Conservation (phyloP, 1,140 invertebrate genomes). For the Anastatus disparis region DNA sequence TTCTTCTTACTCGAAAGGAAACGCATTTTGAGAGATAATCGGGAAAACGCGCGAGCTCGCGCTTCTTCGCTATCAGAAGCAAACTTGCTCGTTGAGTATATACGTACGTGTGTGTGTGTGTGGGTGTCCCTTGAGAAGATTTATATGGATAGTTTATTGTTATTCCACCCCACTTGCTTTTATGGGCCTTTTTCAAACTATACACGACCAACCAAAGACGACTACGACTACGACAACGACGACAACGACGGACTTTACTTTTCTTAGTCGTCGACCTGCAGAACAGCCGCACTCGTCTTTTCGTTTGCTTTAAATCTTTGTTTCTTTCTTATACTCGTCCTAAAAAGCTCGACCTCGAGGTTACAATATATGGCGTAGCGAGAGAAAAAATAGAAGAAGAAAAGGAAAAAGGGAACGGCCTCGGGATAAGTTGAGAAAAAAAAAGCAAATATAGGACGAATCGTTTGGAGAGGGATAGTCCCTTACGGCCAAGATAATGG, state of each 20-base stretch:
- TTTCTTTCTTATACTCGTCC: neutral
- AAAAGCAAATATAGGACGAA: neutral
- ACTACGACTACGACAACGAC: no score
- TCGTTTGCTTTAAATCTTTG: neutral
- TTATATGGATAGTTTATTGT: slow-evolving; percentile 65
- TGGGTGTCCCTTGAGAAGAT: slow-evolving; percentile 54
- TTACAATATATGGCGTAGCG: neutral
- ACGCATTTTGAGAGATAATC: slow-evolving; percentile 62
- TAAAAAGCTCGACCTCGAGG: neutral
- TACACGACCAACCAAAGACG: no score
- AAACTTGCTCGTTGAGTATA: no score
- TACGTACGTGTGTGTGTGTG: neutral
- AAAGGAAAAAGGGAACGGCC: no score
- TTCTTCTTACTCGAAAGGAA: slow-evolving; percentile 53
- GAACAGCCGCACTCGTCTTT: no score
- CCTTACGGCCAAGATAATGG: slow-evolving; percentile 13
- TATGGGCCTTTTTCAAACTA: slow-evolving; percentile 57
- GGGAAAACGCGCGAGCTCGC: slow-evolving; percentile 29
- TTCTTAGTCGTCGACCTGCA: no score
- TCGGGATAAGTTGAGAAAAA: neutral
- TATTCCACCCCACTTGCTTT: slow-evolving; percentile 63
- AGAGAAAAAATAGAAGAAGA: neutral
- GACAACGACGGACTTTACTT: no score
- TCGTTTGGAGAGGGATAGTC: neutral
- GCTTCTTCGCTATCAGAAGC: slow-evolving; percentile 53